Conservation (phyloP, 2,113 vertebrate species). For the Equus quagga region DNA sequence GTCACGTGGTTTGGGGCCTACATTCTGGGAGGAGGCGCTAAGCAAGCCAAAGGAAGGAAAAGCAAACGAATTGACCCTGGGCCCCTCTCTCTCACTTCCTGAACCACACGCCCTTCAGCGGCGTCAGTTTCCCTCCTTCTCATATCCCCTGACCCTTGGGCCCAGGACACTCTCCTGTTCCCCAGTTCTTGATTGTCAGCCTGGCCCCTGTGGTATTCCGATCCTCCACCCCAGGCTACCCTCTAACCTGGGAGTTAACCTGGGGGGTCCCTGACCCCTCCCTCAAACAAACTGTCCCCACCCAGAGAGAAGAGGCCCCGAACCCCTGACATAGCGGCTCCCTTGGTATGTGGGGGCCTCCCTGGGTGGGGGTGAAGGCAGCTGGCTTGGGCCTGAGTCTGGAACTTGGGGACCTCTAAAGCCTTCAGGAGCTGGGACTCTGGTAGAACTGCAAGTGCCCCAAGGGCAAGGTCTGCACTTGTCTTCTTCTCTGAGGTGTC, state of each 20-base stretch:
- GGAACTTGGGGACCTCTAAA: not conserved
- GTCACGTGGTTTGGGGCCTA: not conserved
- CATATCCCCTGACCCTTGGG: not conserved
- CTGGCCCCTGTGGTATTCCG: not conserved
- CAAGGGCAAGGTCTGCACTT: not conserved
- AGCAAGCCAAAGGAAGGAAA: conserved; percentile 58
- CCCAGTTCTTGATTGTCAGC: not conserved
- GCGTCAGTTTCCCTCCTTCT: conserved; percentile 42
- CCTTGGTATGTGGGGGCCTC: not conserved
- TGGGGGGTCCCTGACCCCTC: not conserved
- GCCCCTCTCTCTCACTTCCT: conserved; percentile 45
- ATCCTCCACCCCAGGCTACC: not conserved
- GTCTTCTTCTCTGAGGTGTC: not conserved
- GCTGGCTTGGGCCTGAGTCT: not conserved
- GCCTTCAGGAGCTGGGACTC: not conserved
- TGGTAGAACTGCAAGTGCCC: not conserved
- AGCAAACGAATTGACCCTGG: not conserved
- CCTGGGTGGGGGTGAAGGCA: not conserved
- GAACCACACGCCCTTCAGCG: not conserved
- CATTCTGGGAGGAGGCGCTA: not conserved
- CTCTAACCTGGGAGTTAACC: not conserved
- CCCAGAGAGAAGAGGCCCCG: not conserved
- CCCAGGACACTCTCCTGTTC: not conserved
- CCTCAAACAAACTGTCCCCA: not conserved
- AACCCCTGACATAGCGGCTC: not conserved